Conservation (phyloP, 2,888 invertebrate genomes). For the Cyclophora albipunctata region DNA sequence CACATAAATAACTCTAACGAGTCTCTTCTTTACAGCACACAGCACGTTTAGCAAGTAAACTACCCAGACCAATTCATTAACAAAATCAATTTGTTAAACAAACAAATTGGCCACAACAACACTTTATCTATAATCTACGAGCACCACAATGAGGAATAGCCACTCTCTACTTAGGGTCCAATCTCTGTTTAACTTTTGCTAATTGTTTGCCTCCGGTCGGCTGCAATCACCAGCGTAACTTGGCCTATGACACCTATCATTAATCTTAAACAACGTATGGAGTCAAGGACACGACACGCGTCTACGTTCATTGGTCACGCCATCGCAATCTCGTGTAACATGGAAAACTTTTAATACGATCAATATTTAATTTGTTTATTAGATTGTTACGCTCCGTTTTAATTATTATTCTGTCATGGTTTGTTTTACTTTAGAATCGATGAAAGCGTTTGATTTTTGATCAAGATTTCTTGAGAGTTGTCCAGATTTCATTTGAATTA, state of each 20-base stretch:
- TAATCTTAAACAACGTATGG: slow-evolving; percentile 3
- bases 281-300: slow-evolving; percentile 3
- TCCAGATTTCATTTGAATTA: no score
- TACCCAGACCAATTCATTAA: neutral
- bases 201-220: slow-evolving; percentile 57
- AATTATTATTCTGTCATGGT: no score
- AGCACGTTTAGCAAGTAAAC: no score
- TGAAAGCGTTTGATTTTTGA: no score
- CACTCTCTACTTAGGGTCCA: slow-evolving; percentile 38
- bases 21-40: no score
- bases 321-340: slow-evolving; percentile 40
- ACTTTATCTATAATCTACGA: slow-evolving; percentile 32
- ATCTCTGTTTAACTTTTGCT: slow-evolving; percentile 59
- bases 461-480: no score
- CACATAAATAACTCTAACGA: no score
- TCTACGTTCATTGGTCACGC: slow-evolving; percentile 25
- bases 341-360: slow-evolving; percentile 46
- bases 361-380: slow-evolving; percentile 52
- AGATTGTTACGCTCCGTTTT: slow-evolving; percentile 12
- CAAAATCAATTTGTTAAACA: slow-evolving; percentile 12
- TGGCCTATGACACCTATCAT: neutral
- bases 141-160: slow-evolving; percentile 42
- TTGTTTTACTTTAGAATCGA: no score
- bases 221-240: slow-evolving; percentile 31
- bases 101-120: slow-evolving; percentile 10